Evolutionary conservation across 2,113 vertebrate species (phyloP).

Genomic region (Machaerirhynchus nigripectus): DNA sequence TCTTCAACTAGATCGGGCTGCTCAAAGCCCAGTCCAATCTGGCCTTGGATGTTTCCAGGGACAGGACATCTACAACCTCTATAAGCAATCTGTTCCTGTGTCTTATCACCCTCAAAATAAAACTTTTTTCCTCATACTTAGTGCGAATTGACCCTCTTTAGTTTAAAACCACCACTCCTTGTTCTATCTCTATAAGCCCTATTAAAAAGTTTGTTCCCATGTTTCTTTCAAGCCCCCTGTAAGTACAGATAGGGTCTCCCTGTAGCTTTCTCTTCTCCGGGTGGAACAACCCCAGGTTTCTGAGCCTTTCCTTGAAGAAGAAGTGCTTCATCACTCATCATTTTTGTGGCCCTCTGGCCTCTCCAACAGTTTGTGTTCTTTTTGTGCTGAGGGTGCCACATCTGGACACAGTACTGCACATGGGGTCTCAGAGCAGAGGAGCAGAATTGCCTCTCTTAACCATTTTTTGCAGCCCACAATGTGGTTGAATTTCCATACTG

Average conservation of each 20-base stretch:
- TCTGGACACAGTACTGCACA: not conserved
- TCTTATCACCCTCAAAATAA: not conserved
- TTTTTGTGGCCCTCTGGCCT: not conserved
- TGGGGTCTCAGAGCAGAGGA: not conserved
- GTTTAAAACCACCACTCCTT: not conserved
- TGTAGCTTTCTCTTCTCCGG: not conserved
- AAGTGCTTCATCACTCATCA: not conserved
- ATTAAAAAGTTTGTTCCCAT: not conserved
- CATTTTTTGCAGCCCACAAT: not conserved
- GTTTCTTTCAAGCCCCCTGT: not conserved
- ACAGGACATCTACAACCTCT: not conserved
- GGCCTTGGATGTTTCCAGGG: not conserved
- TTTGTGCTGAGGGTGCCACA: not conserved
- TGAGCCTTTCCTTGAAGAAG: not conserved
- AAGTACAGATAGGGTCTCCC: not conserved
- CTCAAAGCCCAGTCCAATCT: not conserved
- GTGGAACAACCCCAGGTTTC: rapidly evolving
- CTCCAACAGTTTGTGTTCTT: not conserved
- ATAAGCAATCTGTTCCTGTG: not conserved
- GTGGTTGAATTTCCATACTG: not conserved
- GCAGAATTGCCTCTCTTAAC: not conserved
- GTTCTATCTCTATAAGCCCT: not conserved
- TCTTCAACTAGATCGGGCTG: not conserved
- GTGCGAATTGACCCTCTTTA: not conserved
- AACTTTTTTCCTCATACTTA: not conserved